Base-by-base conservation (phyloP, 2,797 vertebrate species). In the Falco columbarius region DNA sequence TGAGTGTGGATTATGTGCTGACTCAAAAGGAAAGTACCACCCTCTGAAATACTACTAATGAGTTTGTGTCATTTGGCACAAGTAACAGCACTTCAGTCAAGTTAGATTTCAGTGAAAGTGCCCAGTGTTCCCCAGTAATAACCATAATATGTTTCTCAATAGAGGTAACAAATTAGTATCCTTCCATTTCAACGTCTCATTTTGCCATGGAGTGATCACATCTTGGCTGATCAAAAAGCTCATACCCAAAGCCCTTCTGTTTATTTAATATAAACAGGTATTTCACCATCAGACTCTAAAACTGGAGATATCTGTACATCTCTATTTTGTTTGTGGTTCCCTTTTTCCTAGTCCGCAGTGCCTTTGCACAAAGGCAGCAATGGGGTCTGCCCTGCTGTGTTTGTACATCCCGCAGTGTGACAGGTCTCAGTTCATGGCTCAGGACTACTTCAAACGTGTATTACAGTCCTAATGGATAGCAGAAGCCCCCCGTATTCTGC, bases 341-440 rank as follows among this genome's bases (percentile, higher is more conserved):
- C 74, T 36, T 62, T 29, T 30, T 58, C 12, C 51, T 34, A 19
- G 15, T 10, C 47, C 1, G 0, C n/a, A 20, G 36, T 6, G 30
- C 22, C 36, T 26, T 32, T 40, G 44, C 49, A 67, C 19, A 65
- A 32, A 32, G 26, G 54, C n/a, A 62, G 62, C 7, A 6, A 40
- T 4, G 42, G 51, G 47, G n/a, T 23, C 49, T 21, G 29, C 66
- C 51, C 32, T 44, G n/a, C 34, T 47, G 38, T 2, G 2, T 70
- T 7, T 29, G 18, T 21, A 40, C n/a, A 27, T 10, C 56, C 26
- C 2, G 0, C 17, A 22, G 61, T 19, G 13, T 1, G 12, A 38
- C 27, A n/a, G 16, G 34, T 38, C 40, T 20, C 32, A 52, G 24
- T 20, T 71, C 34, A 8, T 0, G 2, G 34, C 51, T 54, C 34